phyloP scores from a whole-genome alignment of 2,888 invertebrate genomes.

The Calliscelio sp. region DNA sequence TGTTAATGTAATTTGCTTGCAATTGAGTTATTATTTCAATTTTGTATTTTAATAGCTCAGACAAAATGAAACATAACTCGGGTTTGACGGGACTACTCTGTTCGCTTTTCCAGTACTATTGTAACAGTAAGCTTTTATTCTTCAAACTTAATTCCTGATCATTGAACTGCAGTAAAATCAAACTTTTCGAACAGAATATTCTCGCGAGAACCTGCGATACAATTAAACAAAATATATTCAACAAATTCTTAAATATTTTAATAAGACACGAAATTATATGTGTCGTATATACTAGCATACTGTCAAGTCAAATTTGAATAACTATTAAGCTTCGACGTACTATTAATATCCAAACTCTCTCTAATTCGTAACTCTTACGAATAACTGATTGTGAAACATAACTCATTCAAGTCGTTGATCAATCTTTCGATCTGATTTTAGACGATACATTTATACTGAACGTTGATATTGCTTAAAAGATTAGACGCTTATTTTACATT shows the following conservation, averaged over 20 bases:
- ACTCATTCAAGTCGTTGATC: background rate
- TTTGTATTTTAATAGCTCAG: constrained; percentile 31
- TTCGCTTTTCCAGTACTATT: background rate
- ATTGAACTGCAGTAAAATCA: background rate
- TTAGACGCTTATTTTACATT: background rate
- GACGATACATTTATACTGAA: background rate
- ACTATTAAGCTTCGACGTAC: background rate
- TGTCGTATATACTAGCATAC: constrained; percentile 27
- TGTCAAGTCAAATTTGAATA: constrained; percentile 6
- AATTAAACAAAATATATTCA: constrained; percentile 33
- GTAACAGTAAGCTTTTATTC: background rate
- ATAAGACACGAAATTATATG: constrained; percentile 30
- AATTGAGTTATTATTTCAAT: too few relatives aligned
- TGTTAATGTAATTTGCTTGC: too few relatives aligned
- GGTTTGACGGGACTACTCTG: constrained; percentile 40
- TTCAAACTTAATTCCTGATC: background rate
- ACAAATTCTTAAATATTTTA: constrained; percentile 44
- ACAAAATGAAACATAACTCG: constrained; percentile 54
- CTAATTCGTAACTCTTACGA: background rate
- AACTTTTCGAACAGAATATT: constrained; percentile 14
- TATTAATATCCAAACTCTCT: background rate
- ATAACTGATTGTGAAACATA: background rate
- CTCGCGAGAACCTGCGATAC: background rate
- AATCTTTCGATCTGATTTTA: background rate
- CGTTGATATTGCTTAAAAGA: background rate